Conservation (phyloP, 2,888 invertebrate genomes). For the Plagodis pulveraria region DNA sequence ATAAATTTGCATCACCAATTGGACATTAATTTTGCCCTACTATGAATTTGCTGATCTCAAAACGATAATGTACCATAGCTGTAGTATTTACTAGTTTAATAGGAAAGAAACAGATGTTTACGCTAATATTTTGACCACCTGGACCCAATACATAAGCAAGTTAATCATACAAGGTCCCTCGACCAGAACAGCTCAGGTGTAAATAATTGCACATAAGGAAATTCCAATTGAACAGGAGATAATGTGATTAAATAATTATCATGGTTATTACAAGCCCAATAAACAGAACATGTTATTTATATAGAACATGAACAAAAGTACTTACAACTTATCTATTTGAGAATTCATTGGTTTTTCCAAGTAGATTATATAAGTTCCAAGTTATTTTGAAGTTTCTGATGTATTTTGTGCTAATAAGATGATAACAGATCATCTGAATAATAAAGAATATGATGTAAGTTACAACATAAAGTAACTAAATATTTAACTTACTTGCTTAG, state of each 20-base stretch:
- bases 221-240: conserved; percentile 12
- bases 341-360: conserved; percentile 16
- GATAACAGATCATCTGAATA: conserved; percentile 28
- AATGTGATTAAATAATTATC: conserved; percentile 1
- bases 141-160: conserved; percentile 17
- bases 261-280: conserved; percentile 29
- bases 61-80: too few relatives aligned
- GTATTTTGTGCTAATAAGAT: conserved; percentile 24
- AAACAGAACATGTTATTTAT: conserved; percentile 21
- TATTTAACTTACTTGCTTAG: conserved; percentile 20
- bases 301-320: conserved; percentile 21
- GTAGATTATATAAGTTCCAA: conserved; percentile 14
- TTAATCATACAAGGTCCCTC: conserved; percentile 12
- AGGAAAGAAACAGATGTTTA: too few relatives aligned
- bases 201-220: conserved; percentile 19
- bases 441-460: conserved; percentile 23
- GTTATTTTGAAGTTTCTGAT: conserved; percentile 20
- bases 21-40: too few relatives aligned
- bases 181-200: conserved; percentile 6
- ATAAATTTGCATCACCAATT: too few relatives aligned
- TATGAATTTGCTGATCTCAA: too few relatives aligned
- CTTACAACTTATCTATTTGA: conserved; percentile 26
- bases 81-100: too few relatives aligned
- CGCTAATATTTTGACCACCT: conserved; percentile 6
- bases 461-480: conserved; percentile 8